Percentiles rank a stretch among this genome's conserved stretches.
phyloP scores from a whole-genome alignment of 2,888 invertebrate genomes.

The Oxytorus armatus region DNA sequence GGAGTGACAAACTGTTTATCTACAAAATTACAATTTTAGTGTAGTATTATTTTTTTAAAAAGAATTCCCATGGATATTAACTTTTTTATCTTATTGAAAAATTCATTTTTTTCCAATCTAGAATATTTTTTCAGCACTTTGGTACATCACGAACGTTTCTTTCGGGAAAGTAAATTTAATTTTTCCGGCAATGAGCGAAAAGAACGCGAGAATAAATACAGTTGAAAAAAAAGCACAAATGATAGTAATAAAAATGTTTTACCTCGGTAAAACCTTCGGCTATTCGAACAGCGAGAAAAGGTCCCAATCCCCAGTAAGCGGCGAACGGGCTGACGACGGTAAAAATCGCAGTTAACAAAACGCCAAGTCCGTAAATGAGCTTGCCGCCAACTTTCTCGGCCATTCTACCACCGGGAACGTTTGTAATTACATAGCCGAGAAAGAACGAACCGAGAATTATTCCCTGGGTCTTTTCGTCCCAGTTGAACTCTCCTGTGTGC shows the following conservation, averaged over 20 bases:
- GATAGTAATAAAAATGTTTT: constrained; percentile 47
- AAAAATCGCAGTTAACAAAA: constrained; percentile 92
- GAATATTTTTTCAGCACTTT: too few species aligned
- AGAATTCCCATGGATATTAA: too few species aligned
- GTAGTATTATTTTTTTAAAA: too few species aligned
- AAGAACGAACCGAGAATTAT: constrained; percentile 93
- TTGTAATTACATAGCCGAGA: constrained; percentile 93
- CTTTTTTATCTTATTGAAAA: too few species aligned
- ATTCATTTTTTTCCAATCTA: too few species aligned
- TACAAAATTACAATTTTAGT: too few species aligned
- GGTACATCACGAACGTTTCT: too few species aligned
- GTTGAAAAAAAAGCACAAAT: too few species aligned
- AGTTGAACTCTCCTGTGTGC: constrained; percentile 90
- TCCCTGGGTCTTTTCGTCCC: constrained; percentile 92
- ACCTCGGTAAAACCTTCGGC: constrained; percentile 94
- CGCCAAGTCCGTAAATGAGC: constrained; percentile 92
- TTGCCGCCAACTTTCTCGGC: constrained; percentile 96
- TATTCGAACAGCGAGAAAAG: constrained; percentile 91
- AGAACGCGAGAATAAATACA: too few species aligned
- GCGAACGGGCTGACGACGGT: constrained; percentile 94
- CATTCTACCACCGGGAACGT: constrained; percentile 92
- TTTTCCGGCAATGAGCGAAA: too few species aligned
- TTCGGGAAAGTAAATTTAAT: too few species aligned
- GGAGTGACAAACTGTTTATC: too few species aligned
- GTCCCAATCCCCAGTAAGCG: constrained; percentile 87